Evolutionary conservation across 2,888 invertebrate genomes (phyloP).

Genomic region (Eueremaeus valkanovi): DNA sequence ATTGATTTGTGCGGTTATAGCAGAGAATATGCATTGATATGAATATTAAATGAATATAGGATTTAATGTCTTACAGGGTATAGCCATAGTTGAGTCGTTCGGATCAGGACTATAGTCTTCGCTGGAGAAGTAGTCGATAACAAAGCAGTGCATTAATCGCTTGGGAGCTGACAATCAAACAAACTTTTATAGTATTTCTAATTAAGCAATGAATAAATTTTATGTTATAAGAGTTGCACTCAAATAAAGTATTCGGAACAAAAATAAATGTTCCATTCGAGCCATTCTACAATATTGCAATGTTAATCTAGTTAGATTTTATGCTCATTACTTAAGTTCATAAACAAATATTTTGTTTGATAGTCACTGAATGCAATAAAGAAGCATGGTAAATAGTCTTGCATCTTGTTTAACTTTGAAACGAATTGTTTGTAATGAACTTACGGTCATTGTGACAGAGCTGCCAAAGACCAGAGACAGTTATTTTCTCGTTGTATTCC

Average conservation of each 20-base stretch:
- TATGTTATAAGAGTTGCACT: too few species aligned
- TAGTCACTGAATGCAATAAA: neutral
- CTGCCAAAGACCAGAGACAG: conserved; percentile 75
- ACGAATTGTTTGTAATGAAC: conserved; percentile 52
- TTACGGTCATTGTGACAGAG: conserved; percentile 74
- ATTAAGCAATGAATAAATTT: neutral
- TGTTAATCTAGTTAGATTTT: too few species aligned
- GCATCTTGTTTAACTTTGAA: neutral
- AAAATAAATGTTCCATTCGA: too few species aligned
- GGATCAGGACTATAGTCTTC: conserved; percentile 82
- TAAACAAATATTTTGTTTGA: too few species aligned
- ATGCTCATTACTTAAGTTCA: too few species aligned
- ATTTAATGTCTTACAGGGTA: conserved; percentile 72
- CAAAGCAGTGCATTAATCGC: conserved; percentile 66
- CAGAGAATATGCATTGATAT: too few species aligned
- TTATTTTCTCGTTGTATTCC: conserved; percentile 67
- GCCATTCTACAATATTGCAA: too few species aligned
- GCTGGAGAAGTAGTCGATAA: conserved; percentile 81
- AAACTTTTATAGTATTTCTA: too few species aligned
- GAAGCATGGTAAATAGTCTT: neutral
- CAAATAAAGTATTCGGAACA: too few species aligned
- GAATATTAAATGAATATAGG: neutral
- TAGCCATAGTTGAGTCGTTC: conserved; percentile 83
- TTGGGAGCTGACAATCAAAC: conserved; percentile 62
- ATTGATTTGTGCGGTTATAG: too few species aligned